phyloP scores from a whole-genome alignment of 2,113 vertebrate species.

The Notechis scutatus region DNA sequence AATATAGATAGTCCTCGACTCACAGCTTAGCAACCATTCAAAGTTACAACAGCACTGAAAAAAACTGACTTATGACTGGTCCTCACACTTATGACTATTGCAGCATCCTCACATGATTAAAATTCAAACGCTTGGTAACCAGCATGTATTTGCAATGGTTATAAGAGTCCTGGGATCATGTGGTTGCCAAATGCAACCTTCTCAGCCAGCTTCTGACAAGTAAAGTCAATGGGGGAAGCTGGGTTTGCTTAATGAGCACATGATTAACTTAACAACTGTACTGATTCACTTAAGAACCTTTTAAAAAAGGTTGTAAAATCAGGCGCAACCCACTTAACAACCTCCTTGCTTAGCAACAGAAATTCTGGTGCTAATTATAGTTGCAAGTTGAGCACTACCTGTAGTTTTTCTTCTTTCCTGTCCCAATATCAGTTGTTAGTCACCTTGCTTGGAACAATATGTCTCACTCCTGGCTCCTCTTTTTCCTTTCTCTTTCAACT shows the following conservation, averaged over 20 bases:
- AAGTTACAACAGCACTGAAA: background rate
- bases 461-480: background rate
- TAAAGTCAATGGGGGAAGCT: background rate
- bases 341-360: background rate
- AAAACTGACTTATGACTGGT: background rate
- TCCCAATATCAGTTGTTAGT: background rate
- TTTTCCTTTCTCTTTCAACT: background rate
- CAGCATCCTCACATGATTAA: background rate
- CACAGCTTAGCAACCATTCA: background rate
- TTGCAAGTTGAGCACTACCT: background rate
- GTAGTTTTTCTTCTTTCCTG: background rate
- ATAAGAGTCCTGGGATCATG: background rate
- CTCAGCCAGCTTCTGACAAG: background rate
- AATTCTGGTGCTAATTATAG: background rate
- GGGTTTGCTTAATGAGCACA: background rate
- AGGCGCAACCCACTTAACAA: background rate
- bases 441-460: background rate
- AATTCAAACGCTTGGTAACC: background rate
- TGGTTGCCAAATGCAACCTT: background rate
- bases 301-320: background rate
- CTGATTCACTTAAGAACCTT: background rate
- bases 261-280: background rate
- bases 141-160: background rate
- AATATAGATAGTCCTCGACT: background rate
- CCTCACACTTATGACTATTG: background rate